phyloP scores from a whole-genome alignment of 2,888 invertebrate genomes.

The Leucoptera coffeella region DNA sequence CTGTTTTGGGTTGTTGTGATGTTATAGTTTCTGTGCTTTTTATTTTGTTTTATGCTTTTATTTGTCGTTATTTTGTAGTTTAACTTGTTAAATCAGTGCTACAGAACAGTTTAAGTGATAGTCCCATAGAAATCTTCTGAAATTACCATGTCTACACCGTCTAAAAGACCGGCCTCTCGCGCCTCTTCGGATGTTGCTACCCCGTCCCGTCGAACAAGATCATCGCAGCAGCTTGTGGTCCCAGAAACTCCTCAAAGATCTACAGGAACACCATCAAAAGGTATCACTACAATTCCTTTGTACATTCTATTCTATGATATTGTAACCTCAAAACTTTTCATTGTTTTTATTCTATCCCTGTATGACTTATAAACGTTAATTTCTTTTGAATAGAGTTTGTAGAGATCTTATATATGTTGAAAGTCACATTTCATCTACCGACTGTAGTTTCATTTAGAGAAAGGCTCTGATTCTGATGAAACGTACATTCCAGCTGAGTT shows the following conservation, averaged over 20 bases:
- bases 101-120: no score
- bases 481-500: no score
- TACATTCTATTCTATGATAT: no score
- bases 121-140: no score
- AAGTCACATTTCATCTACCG: no score
- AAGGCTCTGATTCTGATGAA: no score
- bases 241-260: slow-evolving; percentile 45
- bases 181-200: slow-evolving; percentile 42
- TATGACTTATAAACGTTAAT: no score
- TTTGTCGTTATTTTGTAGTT: neutral
- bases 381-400: no score
- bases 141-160: slow-evolving; percentile 30
- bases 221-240: slow-evolving; percentile 38
- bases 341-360: no score
- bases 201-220: slow-evolving; percentile 31
- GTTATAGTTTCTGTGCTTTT: neutral
- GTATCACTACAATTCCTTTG: slow-evolving; percentile 10
- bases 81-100: slow-evolving; percentile 1
- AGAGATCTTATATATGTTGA: no score
- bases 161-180: slow-evolving; percentile 32
- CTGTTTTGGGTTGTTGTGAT: neutral
- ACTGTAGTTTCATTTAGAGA: no score
- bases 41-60: neutral
- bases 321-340: no score
- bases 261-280: slow-evolving; percentile 31